A percentile compares a stretch with the other conserved stretches of the same genome.
phyloP scores from a whole-genome alignment of 2,888 invertebrate species.

The Latrodectus hesperus region DNA sequence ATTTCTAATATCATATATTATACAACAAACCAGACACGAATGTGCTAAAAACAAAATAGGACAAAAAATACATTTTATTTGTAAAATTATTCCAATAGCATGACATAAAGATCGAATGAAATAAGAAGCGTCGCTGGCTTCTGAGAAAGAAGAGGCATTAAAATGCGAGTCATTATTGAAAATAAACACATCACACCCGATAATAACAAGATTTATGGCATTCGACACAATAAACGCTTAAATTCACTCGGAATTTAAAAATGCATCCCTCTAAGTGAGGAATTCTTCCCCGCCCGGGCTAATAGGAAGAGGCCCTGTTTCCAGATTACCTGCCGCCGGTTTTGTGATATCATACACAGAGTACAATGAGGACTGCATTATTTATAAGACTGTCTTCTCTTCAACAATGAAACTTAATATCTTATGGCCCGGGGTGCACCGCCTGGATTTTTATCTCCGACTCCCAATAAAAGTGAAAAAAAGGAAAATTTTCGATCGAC shows the following conservation, averaged over 20 bases:
- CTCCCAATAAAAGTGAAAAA: not conserved
- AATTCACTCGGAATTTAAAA: conserved; percentile 49
- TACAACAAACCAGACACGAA: too few relatives aligned
- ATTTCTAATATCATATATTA: too few relatives aligned
- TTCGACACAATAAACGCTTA: conserved; percentile 14
- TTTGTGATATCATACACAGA: conserved; percentile 44
- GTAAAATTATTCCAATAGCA: not conserved
- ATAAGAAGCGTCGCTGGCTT: too few relatives aligned
- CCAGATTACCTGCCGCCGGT: conserved; percentile 30
- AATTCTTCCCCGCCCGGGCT: conserved; percentile 25
- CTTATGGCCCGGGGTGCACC: conserved; percentile 44
- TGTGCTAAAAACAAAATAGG: not conserved
- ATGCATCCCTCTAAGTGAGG: conserved; percentile 12
- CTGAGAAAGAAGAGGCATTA: conserved; percentile 20
- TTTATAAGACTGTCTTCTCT: conserved; percentile 55
- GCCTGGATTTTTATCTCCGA: conserved; percentile 46
- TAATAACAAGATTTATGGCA: conserved; percentile 56
- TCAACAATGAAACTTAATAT: conserved; percentile 64
- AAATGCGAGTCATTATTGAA: conserved; percentile 45
- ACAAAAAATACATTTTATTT: not conserved
- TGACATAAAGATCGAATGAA: not conserved
- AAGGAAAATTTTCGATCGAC: not conserved
- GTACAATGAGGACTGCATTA: conserved; percentile 61
- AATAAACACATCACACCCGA: conserved; percentile 24
- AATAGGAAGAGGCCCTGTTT: conserved; percentile 22